Evolutionary conservation across 2,113 vertebrate species (phyloP), one percentile per base, ranked within the genome.

Genomic region (Ploceus nigricollis): DNA sequence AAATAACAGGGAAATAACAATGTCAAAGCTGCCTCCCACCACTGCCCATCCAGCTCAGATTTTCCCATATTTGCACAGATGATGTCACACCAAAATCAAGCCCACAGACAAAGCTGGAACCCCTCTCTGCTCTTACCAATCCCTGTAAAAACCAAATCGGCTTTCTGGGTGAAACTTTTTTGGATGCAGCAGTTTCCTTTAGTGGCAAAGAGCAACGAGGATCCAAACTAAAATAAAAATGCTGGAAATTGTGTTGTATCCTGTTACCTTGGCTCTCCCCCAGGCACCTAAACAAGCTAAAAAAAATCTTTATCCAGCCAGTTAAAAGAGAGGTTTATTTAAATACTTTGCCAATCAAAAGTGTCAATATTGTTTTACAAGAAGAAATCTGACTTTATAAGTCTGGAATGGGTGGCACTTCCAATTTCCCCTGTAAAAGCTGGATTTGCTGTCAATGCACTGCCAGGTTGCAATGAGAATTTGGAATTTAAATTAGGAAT

Each of bases 321-420:
- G 50, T 92, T 69, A 82, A 39, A 93, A 87, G 53, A 3, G 3
- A 37, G 7, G 1, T 40, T 91, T 76, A 75, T 64, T 51, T 33
- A 18, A 83, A 63, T 47, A 79, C 58, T 89, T 85, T 80, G 92
- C 90, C 94, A 95, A 37, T 93, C 78, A 70, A 87, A 95, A 93
- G 60, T n/a, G 73, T 83, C 73, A 82, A n/a, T 95, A 73, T 40
- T 86, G 44, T 79, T 94, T 89, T 94, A 96, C 76, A 73, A 90
- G 97, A 71, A 96, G 95, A 96, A 98, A 98, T 89, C 64, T 92
- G 95, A 97, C 90, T 97, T 95, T 91, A 30, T 90, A 88, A 93
- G 93, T 85, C 94, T 97, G 97, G 98, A 94, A 96, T 85, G 91
- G 96, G 93, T 86, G 87, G 61, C 47, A 47, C 88, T 30, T 57